Evolutionary conservation across 2,888 invertebrate genomes (phyloP).

Genomic region (Dromius quadrimaculatus): DNA sequence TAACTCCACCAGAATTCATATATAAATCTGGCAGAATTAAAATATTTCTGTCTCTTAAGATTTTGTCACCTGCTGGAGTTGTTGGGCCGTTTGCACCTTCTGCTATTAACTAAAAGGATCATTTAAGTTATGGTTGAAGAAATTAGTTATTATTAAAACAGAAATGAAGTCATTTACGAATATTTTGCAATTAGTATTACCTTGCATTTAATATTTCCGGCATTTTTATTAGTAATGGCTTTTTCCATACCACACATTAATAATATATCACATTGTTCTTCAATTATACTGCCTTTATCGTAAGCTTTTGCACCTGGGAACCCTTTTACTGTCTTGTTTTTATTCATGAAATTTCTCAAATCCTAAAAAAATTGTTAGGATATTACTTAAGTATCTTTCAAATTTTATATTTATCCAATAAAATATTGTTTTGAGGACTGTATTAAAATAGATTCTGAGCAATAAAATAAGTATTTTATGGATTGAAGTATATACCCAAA

Average conservation of each 20-base stretch:
- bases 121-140: too few relatives aligned
- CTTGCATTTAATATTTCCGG: conserved; percentile 78
- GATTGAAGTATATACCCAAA: too few relatives aligned
- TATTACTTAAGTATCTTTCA: too few relatives aligned
- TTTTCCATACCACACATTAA: conserved; percentile 86
- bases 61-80: conserved; percentile 85
- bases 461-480: too few relatives aligned
- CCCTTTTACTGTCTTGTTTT: conserved; percentile 74
- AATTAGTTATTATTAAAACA: too few relatives aligned
- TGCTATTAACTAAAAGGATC: conserved; percentile 80
- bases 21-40: conserved; percentile 85
- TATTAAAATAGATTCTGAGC: too few relatives aligned
- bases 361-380: conserved; percentile 63
- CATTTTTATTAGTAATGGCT: conserved; percentile 77
- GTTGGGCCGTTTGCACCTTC: conserved; percentile 95
- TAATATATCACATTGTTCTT: conserved; percentile 82
- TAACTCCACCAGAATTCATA: conserved; percentile 86
- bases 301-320: conserved; percentile 74
- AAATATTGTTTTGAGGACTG: too few relatives aligned
- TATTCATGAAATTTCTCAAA: conserved; percentile 64
- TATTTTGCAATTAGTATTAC: conserved; percentile 66
- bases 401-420: too few relatives aligned
- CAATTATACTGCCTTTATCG: conserved; percentile 53
- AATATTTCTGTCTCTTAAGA: conserved; percentile 79
- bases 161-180: too few relatives aligned